Evolutionary conservation across 2,797 vertebrate genomes (phyloP).

Genomic region (Heteromormyrus szaboi): DNA sequence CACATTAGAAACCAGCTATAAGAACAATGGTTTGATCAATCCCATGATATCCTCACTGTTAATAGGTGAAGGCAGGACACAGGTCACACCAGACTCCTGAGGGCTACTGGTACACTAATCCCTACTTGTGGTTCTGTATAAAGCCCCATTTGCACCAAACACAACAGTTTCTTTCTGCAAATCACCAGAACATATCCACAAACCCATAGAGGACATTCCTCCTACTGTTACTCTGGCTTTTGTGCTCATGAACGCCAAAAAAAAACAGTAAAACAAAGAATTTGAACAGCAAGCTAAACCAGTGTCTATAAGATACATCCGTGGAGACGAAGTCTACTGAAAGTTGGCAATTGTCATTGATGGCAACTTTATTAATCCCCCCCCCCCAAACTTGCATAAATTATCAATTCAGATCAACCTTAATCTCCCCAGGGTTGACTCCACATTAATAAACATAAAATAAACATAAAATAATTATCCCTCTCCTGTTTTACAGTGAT

Average conservation of each 20-base stretch:
- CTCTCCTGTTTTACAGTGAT: background rate
- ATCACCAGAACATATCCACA: background rate
- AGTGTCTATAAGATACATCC: background rate
- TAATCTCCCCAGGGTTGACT: constrained; percentile 1
- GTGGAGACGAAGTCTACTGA: background rate
- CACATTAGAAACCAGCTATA: background rate
- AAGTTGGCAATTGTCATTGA: background rate
- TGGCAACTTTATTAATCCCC: background rate
- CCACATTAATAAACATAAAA: constrained; percentile 19
- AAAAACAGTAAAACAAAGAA: background rate
- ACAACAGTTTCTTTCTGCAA: background rate
- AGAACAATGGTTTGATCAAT: background rate
- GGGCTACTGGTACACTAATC: background rate
- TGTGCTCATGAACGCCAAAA: background rate
- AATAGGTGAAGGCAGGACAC: background rate
- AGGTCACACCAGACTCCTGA: background rate
- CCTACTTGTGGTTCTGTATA: background rate
- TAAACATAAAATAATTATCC: constrained; percentile 19
- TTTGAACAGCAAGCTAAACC: background rate
- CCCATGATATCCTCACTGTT: background rate
- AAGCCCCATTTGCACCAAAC: background rate
- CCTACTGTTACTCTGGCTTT: background rate
- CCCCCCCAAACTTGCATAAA: background rate
- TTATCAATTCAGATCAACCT: constrained; percentile 1
- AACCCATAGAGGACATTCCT: background rate